Percentiles rank a stretch among this genome's conserved stretches.
Conservation (phyloP, 2,888 invertebrate species). For the Dromius quadrimaculatus region DNA sequence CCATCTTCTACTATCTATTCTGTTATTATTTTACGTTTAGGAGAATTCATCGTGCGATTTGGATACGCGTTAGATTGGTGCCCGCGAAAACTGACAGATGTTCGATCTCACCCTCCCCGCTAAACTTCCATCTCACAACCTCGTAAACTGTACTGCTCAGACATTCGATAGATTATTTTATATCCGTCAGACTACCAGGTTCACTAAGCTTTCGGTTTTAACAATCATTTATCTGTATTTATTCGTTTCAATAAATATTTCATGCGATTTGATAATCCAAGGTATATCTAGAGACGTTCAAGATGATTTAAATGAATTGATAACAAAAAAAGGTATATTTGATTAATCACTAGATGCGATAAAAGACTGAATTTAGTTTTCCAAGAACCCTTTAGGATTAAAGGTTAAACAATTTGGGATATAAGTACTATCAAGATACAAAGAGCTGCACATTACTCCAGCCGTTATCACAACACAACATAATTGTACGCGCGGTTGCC, state of each 20-base stretch:
- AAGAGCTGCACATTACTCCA: background rate
- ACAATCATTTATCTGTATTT: constrained; percentile 28
- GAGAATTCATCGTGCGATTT: constrained; percentile 14
- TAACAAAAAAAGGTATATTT: too few relatives aligned
- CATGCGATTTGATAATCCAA: too few relatives aligned
- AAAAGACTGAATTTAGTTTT: too few relatives aligned
- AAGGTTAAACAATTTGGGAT: constrained; percentile 9
- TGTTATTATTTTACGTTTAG: constrained; percentile 40
- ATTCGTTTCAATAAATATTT: constrained; percentile 31
- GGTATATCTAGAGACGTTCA: too few relatives aligned
- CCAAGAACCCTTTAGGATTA: background rate
- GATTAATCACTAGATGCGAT: too few relatives aligned
- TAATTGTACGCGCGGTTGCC: constrained; percentile 17
- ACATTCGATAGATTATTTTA: constrained; percentile 32
- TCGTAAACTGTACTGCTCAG: background rate
- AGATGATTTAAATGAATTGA: too few relatives aligned
- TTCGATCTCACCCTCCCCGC: background rate
- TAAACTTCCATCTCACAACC: background rate
- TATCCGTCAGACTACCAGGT: background rate
- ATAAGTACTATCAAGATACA: too few relatives aligned
- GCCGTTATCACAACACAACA: constrained; percentile 17
- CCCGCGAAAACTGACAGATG: constrained; percentile 39
- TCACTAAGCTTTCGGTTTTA: constrained; percentile 18
- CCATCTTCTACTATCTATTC: constrained; percentile 29
- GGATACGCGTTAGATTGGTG: background rate